Base-by-base conservation (phyloP, 1,140 invertebrate species). In the Brachionus rubens region DNA sequence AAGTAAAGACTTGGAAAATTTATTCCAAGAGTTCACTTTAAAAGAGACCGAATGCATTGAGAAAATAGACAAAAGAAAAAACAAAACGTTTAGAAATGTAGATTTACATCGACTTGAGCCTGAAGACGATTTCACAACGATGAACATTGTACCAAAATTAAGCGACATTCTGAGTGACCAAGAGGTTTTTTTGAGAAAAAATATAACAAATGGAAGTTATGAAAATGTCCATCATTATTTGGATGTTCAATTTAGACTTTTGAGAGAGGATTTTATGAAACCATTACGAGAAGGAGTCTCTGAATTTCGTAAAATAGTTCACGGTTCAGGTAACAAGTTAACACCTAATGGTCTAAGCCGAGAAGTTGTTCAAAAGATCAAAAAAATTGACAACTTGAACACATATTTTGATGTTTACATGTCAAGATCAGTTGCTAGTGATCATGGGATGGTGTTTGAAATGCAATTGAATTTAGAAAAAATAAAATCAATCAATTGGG, bases 191-290 rank as follows among this genome's bases (percentile, higher is more conserved):
- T 77, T 90, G 12, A 82, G 88, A 5, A 82, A 86, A 12, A 90
- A 90, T 80, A 87, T 89, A 47, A 80, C 87, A 0, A 79, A 87
- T 36, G 90, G 89, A 2, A 79, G 82, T 0, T 92, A 90, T 81
- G 78, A 83, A 9, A 83, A 87, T 80, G 83, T 88, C 0, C 86
- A 90, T 36, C 88, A 91, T 78, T 93, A 93, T 80, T 81, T 93
- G 9, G 90, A 91, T 79, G 46, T 75, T 40, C 91, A 93, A 78
- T 91, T 91, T 80, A 83, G 90, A 12, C 82, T 92, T 2, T 81
- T 93, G 24, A 81, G 90, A 9, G 91, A 92, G 84, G 91, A 93
- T 79, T 84, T 85, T 43, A 77, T 85, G 46, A 70, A 78, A 19
- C 83, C 86, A 16, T 76, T 87, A n/a, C 68, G 85, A 65, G 78